phyloP scores from a whole-genome alignment of 2,888 invertebrate genomes.

The Pyrgus malvae region DNA sequence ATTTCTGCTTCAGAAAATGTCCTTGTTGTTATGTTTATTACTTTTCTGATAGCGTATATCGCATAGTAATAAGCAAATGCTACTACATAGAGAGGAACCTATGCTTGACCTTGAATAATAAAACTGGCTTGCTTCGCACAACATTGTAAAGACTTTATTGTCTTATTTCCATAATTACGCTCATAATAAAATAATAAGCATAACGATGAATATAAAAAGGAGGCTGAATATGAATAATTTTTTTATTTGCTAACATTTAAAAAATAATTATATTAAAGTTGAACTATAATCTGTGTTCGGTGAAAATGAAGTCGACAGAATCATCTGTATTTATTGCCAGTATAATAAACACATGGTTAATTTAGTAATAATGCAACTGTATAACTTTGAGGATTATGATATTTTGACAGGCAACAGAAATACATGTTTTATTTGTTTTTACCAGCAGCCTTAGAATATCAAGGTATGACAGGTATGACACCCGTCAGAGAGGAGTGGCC shows the following conservation, averaged over 20 bases:
- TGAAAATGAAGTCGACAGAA: background rate
- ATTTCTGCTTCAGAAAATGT: background rate
- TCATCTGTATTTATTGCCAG: constrained; percentile 7
- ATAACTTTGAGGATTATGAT: background rate
- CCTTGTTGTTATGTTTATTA: constrained; percentile 6
- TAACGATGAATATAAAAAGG: no score
- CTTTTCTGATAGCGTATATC: background rate
- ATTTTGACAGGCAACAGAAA: background rate
- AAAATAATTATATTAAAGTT: background rate
- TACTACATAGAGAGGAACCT: no score
- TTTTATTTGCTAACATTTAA: background rate
- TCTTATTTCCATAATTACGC: no score
- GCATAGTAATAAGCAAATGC: background rate
- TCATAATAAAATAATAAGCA: no score
- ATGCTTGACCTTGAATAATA: no score
- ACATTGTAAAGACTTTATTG: no score
- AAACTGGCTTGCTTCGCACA: no score
- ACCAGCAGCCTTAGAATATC: no score
- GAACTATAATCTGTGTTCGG: background rate
- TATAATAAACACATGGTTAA: background rate
- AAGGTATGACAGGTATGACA: no score
- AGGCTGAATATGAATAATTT: no score
- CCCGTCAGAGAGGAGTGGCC: no score
- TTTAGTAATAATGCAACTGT: constrained; percentile 9
- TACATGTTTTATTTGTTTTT: no score